Base-by-base conservation (phyloP, 2,888 invertebrate genomes). In the Callyntrura guangdongensis region DNA sequence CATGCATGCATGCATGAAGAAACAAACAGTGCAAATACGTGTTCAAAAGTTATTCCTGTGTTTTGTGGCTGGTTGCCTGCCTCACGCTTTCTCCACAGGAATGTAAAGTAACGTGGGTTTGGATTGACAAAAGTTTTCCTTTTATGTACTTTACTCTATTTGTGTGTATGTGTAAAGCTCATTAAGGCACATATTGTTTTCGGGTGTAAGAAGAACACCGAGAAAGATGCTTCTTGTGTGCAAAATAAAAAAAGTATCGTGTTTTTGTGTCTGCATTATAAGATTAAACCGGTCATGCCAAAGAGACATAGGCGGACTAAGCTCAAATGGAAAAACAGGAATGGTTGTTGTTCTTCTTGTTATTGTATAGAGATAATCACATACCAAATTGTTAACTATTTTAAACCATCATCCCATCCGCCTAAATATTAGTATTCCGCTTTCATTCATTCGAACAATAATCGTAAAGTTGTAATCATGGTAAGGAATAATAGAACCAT, bases 171-270 rank as follows among this genome's bases (percentile, higher is more conserved):
- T 77, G 77, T 53, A 83, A 84, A 69, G 69, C 72, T 86, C 85
- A 74, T 86, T 74, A 69, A 69, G 69, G 59, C 74, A 74, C 74
- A 74, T 59, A 74, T 86, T 74, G 74, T 86, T 59, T 53, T 49
- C 14, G 25, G 25, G 53, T 77, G 49, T 53, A 22, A 25, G 77
- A 53, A 56, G 25, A 25, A 77, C 77, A 22, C 14, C 22, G 77
- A 25, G 53, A 25, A 77, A 77, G 77, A 77, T 53, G 53, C 74
- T 49, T 74, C 22, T 49, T 74, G 74, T 72, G 20, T 74, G 47
- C 49, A 22, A 22, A 49, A 49, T 9, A 74, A 49, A 72, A 47
- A 72, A 74, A 74, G 22, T 53, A 53, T 22, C 25, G 5, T 77
- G 77, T 53, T 77, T 74, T 77, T 56, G 22, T 53, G 12, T 14